Evolutionary conservation across 2,797 vertebrate species (phyloP), one percentile per base, ranked within the genome.

Genomic region (Gouania willdenowi): DNA sequence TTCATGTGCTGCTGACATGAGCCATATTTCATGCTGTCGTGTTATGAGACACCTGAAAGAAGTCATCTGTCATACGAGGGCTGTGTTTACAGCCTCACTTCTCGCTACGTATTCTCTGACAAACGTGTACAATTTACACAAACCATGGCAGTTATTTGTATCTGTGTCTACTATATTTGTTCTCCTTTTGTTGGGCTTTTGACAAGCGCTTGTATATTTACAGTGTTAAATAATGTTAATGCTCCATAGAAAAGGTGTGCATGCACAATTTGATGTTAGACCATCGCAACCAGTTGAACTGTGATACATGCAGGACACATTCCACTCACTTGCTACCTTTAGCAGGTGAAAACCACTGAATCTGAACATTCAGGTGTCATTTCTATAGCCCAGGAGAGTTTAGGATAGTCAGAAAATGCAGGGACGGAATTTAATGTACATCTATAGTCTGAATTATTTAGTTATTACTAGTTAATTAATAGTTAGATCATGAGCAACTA

Each of bases 321-420:
- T 71, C 73, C 53, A 55, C 66, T 52, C 65, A 50, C 33, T 45
- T 11, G 32, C 57, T 67, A 71, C 81, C 60, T 82, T 83, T 81
- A 80, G 82, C 46, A 29, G 40, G 69, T 40, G 68, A 56, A 70
- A 66, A 55, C 34, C 35, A 72, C 40, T 22, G 30, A 52, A 26
- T 56, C 72, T 67, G 38, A 52, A 67, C 81, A 73, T 80, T 66
- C 62, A 50, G 44, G 30, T 47, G 6, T 64, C 21, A 66, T 78
- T 79, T 78, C 66, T 74, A 71, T 64, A 37, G 46, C 55, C 65
- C 45, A 31, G 69, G 77, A 84, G 73, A 83, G 75, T 74, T 20
- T 77, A 15, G 29, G 22, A 19, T 44, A 22, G 51, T 45, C 34
- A 22, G 46, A 10, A 36, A 40, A 54, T 20, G 44, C 18, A 10